Base-by-base conservation (phyloP, 2,888 invertebrate species). In the Chymomyza procnemis region DNA sequence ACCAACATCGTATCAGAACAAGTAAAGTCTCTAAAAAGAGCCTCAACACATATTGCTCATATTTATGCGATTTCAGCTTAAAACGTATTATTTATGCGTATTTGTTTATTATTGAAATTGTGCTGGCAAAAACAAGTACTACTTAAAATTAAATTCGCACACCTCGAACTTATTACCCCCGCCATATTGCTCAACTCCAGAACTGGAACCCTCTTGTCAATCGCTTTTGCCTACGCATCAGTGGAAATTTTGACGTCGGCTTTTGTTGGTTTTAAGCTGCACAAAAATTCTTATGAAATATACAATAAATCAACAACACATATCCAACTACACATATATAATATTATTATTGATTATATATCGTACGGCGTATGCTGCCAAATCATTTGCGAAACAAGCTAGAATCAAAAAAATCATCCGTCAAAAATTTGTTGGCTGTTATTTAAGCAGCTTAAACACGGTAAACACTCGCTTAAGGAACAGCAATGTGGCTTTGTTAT, bases 401-500 rank as follows among this genome's bases (percentile, higher is more conserved):
- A 50, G 16, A 50, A 18, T 4, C 8, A 18, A 47, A 57, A 72
- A 66, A 58, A 65, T 56, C 47, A 57, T 60, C 65, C 66, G 56
- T 30, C 22, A 30, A 61, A 60, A 34, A 52, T 26, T 58, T 54
- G 30, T 62, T 67, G 46, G 19, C 21, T 73, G 50, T 46, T 64
- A 52, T 66, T 66, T 76, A 70, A 79, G 73, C 76, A 54, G 66
- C 69, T 76, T 76, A 67, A 68, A 59, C 52, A 55, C 54, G 76
- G 61, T 71, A 64, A 71, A 61, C 69, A 68, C 50, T 63, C 46
- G 47, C 50, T 30, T 61, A 63, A 48, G 66, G 59, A 67, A 67
- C 57, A 47, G 3, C 21, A 63, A 66, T n/a, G 63, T 48, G 66
- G 66, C 54, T 70, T 73, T 75, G 85, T 76, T 70, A 57, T 50